Base-by-base conservation (phyloP, 2,113 vertebrate species). In the Strigops habroptila region DNA sequence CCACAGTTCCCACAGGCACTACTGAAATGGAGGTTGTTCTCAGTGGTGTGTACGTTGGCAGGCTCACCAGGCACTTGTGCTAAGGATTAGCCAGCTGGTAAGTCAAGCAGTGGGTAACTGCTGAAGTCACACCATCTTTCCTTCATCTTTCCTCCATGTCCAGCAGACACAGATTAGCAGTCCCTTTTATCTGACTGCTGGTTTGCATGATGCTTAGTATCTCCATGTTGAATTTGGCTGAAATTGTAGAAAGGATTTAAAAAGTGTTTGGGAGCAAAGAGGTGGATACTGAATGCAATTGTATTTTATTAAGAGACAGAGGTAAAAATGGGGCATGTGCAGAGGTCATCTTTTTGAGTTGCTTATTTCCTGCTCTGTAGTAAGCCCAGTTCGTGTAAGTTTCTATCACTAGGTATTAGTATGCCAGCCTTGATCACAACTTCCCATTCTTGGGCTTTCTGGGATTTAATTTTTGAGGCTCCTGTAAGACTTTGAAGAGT, bases 21-120 rank as follows among this genome's bases (percentile, higher is more conserved):
- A 12, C 19, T 10, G 14, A 27, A 33, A 39, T 4, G 27, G 73
- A 35, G 41, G 2, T 35, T 41, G 18, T 39, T 79, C 37, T 59
- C 19, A 10, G 82, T 0, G 0, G 9, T 9, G 60, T 18, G 43
- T 7, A 9, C 0, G 1, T 33, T n/a, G 25, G 7, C 39, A 6
- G 27, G 49, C 19, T 77, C 44, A 39, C 30, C 23, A 12, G 17
- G 14, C 0, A 3, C 19, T 1, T 12, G 13, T 4, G 39, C 28
- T n/a, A 48, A 51, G 48, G 31, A 6, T 48, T 24, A 63, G 52
- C 37, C 41, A 17, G 17, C 18, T 27, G 25, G 9, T 16, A 27
- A 60, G 22, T 21, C 33, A 53, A 86, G 67, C 59, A 37, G 37
- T 4, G 18, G 24, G 33, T 30, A n/a, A 15, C 23, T 37, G 41